Evolutionary conservation across 2,113 vertebrate genomes (phyloP).

Genomic region (Pomatostomus ruficeps): DNA sequence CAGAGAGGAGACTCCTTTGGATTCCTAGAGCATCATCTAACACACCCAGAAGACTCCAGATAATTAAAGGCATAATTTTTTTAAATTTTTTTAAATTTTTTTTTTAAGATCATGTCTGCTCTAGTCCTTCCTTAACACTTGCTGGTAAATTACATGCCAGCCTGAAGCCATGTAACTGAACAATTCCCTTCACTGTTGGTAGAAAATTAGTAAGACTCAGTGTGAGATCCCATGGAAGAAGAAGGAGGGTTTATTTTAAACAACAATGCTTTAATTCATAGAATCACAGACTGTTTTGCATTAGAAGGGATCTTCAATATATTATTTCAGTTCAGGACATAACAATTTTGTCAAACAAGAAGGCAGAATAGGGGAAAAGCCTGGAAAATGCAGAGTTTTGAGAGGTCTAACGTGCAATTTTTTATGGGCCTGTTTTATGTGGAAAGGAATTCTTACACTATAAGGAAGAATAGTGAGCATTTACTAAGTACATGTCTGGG

Average conservation of each 20-base stretch:
- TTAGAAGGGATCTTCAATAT: neutral
- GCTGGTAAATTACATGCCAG: neutral
- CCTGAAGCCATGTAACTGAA: neutral
- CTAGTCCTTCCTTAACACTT: neutral
- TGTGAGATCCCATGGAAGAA: neutral
- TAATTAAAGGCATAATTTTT: neutral
- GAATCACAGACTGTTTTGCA: neutral
- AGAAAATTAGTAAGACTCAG: neutral
- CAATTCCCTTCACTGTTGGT: neutral
- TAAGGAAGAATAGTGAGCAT: neutral
- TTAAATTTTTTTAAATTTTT: neutral
- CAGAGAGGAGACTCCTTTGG: neutral
- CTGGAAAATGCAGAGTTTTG: neutral
- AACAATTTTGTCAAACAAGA: neutral
- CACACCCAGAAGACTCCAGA: neutral
- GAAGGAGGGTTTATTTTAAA: neutral
- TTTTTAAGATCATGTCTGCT: neutral
- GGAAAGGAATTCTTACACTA: neutral
- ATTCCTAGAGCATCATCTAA: neutral
- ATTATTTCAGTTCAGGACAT: neutral
- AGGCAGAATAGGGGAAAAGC: neutral
- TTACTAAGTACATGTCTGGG: neutral
- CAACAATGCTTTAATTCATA: neutral
- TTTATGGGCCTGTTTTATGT: neutral
- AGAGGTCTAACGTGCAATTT: neutral